These are phyloP conservation scores for Luidia sarsii DNA, from an alignment of 53 echinoderm and acorn worm genomes.

Conservation along the genomic window DNA sequence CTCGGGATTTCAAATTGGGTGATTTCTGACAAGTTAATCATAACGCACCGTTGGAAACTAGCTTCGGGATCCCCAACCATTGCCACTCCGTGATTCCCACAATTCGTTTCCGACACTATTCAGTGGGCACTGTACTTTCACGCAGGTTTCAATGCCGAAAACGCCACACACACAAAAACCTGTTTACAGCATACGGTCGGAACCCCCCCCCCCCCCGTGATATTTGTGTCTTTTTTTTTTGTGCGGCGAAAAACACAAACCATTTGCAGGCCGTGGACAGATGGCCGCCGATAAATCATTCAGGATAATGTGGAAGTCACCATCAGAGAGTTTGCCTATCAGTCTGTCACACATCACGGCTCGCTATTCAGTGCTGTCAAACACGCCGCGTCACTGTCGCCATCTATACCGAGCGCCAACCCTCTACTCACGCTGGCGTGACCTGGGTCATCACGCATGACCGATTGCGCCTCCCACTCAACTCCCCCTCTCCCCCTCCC, in stretches of 20 bases:
- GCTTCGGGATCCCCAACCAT: too few species aligned
- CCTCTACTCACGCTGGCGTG: too few species aligned
- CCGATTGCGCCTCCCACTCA: slow-evolving; percentile 47
- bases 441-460: slow-evolving; percentile 49
- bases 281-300: slow-evolving; percentile 50
- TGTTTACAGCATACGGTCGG: slow-evolving; percentile 13
- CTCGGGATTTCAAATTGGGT: too few species aligned
- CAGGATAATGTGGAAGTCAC: slow-evolving; percentile 24
- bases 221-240: background rate
- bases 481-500: background rate
- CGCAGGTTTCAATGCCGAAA: background rate
- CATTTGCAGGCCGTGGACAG: slow-evolving; percentile 2
- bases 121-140: slow-evolving; percentile 40
- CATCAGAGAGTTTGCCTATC: background rate
- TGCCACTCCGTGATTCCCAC: too few species aligned
- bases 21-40: too few species aligned
- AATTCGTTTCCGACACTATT: too few species aligned
- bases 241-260: too few species aligned
- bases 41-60: too few species aligned
- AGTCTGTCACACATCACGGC: slow-evolving; percentile 42
- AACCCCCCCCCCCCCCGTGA: too few species aligned
- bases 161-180: slow-evolving; percentile 5
- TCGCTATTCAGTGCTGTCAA: slow-evolving; percentile 36
- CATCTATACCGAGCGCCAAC: too few species aligned
- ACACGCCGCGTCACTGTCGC: slow-evolving; percentile 51